Base-by-base conservation (phyloP, 1,140 invertebrate species). In the Caenorhabditis briggsae region DNA sequence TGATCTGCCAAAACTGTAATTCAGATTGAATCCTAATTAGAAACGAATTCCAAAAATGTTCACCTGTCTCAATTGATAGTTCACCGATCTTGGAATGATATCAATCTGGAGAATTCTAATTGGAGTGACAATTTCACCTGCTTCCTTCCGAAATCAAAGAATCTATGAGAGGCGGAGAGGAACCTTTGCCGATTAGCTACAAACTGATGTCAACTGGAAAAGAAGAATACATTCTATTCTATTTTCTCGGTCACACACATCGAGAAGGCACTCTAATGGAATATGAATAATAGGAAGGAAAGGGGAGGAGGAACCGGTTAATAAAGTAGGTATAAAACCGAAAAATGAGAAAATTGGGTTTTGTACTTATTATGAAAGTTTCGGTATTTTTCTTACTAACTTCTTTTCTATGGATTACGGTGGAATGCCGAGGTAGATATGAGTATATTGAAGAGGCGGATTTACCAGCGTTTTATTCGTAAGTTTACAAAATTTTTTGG, bases 401-500 rank as follows among this genome's bases (percentile, higher is more conserved):
- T 41, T 25, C 25, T 33, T 23, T 78, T 43, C 9, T 50, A 18
- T 12, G 18, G 43, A 14, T n/a, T 11, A 12, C 25, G 8, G 70
- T 23, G 8, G 46, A 78, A 25, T 2, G 18, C 8, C 43, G 70
- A 12, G 70, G 70, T 20, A 48, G 70, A 50, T 78, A 78, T n/a
- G 70, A 78, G n/a, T 78, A 23, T 23, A 78, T 78, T 23, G 70
- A 78, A 43, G 70, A 78, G n/a, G 12, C 70, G 0, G 70, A 78
- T 23, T 23, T 78, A 5, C 70, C 70, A 43, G 70, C 70, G 2
- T 78, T 78, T n/a, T 78, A 78, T 78, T 78, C 70, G 70, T 78
- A 23, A 78, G 70, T n/a, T n/a, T n/a, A n/a, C n/a, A n/a, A n/a
- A n/a, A n/a, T n/a, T n/a, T n/a, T n/a, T n/a, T n/a, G n/a, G n/a